Percentiles rank a stretch among this genome's conserved stretches.
Conservation (phyloP, 2,797 vertebrate genomes). For the Vultur gryphus region DNA sequence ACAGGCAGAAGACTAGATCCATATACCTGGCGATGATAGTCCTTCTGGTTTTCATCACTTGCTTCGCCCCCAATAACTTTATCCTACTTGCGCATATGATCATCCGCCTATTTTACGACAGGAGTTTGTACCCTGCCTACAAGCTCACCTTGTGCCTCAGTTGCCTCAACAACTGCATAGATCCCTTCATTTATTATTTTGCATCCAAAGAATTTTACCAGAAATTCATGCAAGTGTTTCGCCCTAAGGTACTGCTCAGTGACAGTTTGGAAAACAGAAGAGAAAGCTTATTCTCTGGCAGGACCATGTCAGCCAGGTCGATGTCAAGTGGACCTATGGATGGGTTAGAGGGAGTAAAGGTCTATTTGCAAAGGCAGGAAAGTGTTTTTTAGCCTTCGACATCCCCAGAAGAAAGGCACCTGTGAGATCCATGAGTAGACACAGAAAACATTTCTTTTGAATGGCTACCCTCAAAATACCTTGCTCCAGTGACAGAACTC, state of each 20-base stretch:
- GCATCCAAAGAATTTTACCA: slow-evolving; percentile 89
- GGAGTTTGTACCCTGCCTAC: slow-evolving; percentile 84
- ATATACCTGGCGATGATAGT: slow-evolving; percentile 80
- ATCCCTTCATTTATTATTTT: slow-evolving; percentile 96
- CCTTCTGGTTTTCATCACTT: slow-evolving; percentile 83
- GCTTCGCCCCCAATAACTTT: slow-evolving; percentile 90
- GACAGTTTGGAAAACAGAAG: slow-evolving; percentile 61
- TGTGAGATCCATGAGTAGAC: background rate
- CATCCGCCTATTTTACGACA: slow-evolving; percentile 70
- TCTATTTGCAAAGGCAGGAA: slow-evolving; percentile 52
- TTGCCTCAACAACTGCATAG: slow-evolving; percentile 91
- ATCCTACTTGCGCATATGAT: slow-evolving; percentile 83
- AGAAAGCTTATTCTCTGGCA: slow-evolving; percentile 75
- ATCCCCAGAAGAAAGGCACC: background rate
- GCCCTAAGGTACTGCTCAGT: background rate
- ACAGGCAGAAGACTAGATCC: slow-evolving; percentile 77
- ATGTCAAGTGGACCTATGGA: slow-evolving; percentile 58
- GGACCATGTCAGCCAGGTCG: slow-evolving; percentile 47
- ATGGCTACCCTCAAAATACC: background rate
- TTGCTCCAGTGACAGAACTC: background rate
- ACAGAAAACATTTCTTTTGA: background rate
- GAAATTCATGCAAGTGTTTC: slow-evolving; percentile 78
- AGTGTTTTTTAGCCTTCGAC: slow-evolving; percentile 66
- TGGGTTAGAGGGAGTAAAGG: background rate
- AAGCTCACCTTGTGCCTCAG: slow-evolving; percentile 89